A percentile compares a stretch with the other conserved stretches of the same genome.
Conservation (phyloP, 2,888 invertebrate species). For the Microctonus hyperodae region DNA sequence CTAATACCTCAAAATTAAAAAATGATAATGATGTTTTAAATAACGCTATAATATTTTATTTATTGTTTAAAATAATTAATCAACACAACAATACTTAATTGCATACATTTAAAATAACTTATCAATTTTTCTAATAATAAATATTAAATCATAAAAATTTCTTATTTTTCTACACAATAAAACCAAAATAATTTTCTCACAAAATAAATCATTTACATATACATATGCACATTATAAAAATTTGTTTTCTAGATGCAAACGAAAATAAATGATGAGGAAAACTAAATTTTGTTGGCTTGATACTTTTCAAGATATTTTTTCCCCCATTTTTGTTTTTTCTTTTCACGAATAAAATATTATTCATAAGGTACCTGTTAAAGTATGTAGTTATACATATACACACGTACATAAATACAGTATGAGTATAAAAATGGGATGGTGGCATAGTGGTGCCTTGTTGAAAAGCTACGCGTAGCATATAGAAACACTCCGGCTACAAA, state of each 20-base stretch:
- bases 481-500: constrained; percentile 55
- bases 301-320: not conserved
- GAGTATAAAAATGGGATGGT: constrained; percentile 7
- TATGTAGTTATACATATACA: not conserved
- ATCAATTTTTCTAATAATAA: too few relatives aligned
- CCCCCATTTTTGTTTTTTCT: too few relatives aligned
- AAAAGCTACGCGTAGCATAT: constrained; percentile 39
- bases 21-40: too few relatives aligned
- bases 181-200: not conserved
- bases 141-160: too few relatives aligned
- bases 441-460: constrained; percentile 21
- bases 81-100: too few relatives aligned
- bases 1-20: too few relatives aligned
- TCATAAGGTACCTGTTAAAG: not conserved
- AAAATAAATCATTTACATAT: not conserved
- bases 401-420: not conserved
- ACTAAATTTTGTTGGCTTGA: not conserved
- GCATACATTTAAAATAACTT: too few relatives aligned
- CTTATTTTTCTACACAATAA: too few relatives aligned
- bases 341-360: constrained; percentile 1
- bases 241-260: not conserved
- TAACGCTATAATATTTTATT: too few relatives aligned
- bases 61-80: too few relatives aligned
- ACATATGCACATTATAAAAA: not conserved
- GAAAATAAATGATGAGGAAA: not conserved